A percentile compares a stretch with the other conserved stretches of the same genome.
phyloP scores from a whole-genome alignment of 2,113 vertebrate genomes.

The Romanogobio albipinnatus region DNA sequence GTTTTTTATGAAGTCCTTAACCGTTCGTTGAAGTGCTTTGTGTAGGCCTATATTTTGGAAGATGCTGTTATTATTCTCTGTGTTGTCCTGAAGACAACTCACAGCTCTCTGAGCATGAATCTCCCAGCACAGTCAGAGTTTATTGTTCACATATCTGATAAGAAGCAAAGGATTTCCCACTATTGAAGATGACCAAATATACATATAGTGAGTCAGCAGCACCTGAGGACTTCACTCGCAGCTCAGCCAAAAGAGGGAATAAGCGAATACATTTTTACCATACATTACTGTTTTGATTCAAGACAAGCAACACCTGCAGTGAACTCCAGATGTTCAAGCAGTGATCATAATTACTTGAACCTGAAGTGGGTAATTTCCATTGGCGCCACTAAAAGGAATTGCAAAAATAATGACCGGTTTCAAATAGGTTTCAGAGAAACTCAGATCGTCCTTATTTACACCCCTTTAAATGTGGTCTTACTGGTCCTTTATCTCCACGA shows the following conservation, averaged over 20 bases:
- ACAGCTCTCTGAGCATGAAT: neutral
- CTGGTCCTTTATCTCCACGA: neutral
- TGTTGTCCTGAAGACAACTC: slow-evolving; percentile 1
- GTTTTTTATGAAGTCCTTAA: slow-evolving; percentile 14
- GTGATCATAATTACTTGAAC: neutral
- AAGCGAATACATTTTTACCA: neutral
- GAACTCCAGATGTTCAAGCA: neutral
- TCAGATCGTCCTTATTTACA: neutral
- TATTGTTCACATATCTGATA: slow-evolving; percentile 79
- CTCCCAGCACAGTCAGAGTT: slow-evolving; percentile 45
- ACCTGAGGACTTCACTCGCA: slow-evolving; percentile 51
- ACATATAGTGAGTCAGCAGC: slow-evolving; percentile 48
- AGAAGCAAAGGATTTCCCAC: slow-evolving; percentile 77
- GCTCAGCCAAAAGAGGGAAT: slow-evolving; percentile 36
- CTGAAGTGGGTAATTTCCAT: neutral
- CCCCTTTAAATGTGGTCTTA: neutral
- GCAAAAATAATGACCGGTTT: neutral
- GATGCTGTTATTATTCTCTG: neutral
- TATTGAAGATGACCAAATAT: slow-evolving; percentile 65
- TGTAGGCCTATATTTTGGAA: neutral
- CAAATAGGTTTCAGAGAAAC: neutral
- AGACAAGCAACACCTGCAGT: slow-evolving; percentile 40
- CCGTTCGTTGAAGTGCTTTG: neutral
- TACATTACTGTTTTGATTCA: neutral
- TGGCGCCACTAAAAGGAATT: neutral